Evolutionary conservation across 2,113 vertebrate genomes (phyloP), one percentile per base, ranked within the genome.

Genomic region (Nesoenas mayeri): DNA sequence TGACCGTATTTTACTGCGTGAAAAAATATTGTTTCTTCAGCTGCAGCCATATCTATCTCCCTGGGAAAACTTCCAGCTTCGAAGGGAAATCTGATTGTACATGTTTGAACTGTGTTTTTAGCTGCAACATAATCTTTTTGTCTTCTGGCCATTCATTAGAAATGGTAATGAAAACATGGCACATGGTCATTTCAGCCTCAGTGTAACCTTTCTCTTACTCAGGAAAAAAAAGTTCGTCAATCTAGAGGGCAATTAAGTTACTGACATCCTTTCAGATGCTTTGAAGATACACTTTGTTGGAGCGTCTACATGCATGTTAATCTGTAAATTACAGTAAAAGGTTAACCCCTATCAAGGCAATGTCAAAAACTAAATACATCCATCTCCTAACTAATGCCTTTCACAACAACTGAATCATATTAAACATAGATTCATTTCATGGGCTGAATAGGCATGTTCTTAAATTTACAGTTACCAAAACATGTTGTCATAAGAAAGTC

Each of bases 1-100:
- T 44, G 83, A 85, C 82, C 82, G 79, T 84, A 93, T 93, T 96
- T 94, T 73, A 87, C 61, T 83, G 70, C 6, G 2, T 88, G 72
- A 91, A 92, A 91, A 89, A 73, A 64, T 71, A 74, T 32, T 97
- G 96, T 97, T 97, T 88, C 93, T 96, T 94, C 96, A 97, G 97
- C 94, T 97, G 96, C 86, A 93, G 79, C 67, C 69, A 69, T 91
- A 93, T 87, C 92, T 83, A 94, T 89, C 85, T 93, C 72, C 26
- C 90, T 5, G 79, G 94, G 93, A 97, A 95, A 50, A 79, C 71
- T 96, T 94, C 93, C 92, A 96, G 91, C 91, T 97, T 97, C 91
- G 93, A 97, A 95, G 88, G 60, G 79, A 91, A 96, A 94, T 86
- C 54, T 95, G 72, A 62, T 94, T 93, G 85, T 81, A 79, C 60